Conservation (phyloP, 1,140 invertebrate species). For the Atta texana region DNA sequence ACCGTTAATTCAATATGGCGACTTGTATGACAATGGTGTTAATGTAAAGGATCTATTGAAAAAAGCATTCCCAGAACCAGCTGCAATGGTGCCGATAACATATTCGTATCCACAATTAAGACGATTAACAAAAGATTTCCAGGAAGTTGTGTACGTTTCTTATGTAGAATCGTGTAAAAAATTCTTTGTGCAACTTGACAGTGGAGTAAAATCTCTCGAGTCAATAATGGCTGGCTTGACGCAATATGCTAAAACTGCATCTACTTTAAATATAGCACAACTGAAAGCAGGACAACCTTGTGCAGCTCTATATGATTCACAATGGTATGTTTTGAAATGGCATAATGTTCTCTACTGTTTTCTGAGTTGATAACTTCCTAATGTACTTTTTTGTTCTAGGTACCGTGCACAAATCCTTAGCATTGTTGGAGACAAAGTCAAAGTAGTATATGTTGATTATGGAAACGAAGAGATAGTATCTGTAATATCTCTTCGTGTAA, state of each 20-base stretch:
- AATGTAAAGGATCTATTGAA: slow-evolving; percentile 87
- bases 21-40: slow-evolving; percentile 87
- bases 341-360: slow-evolving; percentile 22
- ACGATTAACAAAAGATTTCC: slow-evolving; percentile 79
- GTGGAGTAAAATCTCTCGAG: slow-evolving; percentile 87
- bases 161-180: slow-evolving; percentile 90
- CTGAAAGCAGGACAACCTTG: slow-evolving; percentile 89
- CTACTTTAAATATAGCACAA: slow-evolving; percentile 84
- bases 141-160: slow-evolving; percentile 88
- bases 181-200: slow-evolving; percentile 91
- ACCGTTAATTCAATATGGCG: slow-evolving; percentile 90
- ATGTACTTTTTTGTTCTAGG: slow-evolving; percentile 79
- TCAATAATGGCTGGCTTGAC: slow-evolving; percentile 73
- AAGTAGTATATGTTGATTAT: slow-evolving; percentile 91
- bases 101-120: slow-evolving; percentile 85
- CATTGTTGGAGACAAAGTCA: slow-evolving; percentile 84
- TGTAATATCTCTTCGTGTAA: slow-evolving; percentile 87
- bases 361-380: slow-evolving; percentile 14
- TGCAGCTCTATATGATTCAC: slow-evolving; percentile 90
- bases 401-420: slow-evolving; percentile 88
- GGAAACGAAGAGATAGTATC: slow-evolving; percentile 90
- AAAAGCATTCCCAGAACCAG: slow-evolving; percentile 81
- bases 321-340: slow-evolving; percentile 88
- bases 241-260: slow-evolving; percentile 69
- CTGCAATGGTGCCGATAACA: slow-evolving; percentile 70